Base-by-base conservation (phyloP, 2,113 vertebrate species). In the Crocuta crocuta region DNA sequence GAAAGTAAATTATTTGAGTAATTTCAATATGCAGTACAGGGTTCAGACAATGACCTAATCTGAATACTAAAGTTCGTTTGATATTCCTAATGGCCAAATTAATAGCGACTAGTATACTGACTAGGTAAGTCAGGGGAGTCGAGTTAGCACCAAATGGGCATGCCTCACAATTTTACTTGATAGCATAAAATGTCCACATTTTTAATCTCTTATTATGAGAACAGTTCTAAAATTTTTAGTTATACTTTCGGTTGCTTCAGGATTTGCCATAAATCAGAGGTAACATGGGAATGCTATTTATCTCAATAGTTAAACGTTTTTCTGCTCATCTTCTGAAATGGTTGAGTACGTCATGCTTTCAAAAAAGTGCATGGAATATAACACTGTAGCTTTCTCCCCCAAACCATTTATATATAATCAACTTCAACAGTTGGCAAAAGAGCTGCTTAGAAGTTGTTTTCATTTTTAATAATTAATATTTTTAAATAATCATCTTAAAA, bases 181-280 rank as follows among this genome's bases (percentile, higher is more conserved):
- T 66, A 86, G 8, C 68, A 5, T 70, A 65, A 91, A 78, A 95
- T 55, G 23, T 73, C 33, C 61, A 63, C 6, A 55, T 95, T 86
- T 10, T 96, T 74, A 95, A 70, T 68, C 23, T 63, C 45, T 85
- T 73, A 83, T 84, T 89, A 89, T 23, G 23, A 93, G 84, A 85
- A 87, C 71, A 58, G 28, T 35, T 53, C 39, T 81, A 31, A 84
- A 45, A 21, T 11, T 53, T 68, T 76, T 11, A 65, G 19, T 80
- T 94, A 1, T 58, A 26, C 85, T 86, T 84, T 19, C 55, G 61
- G 13, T 33, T 93, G n/a, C n/a, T 81, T 28, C 5, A 43, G 50
- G 10, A 85, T 86, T 68, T 63, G 5, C 16, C 26, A 28, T 26
- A 13, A 85, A 66, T 4, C 55, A 35, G 10, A 31, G 84, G 1